phyloP scores from a whole-genome alignment of 1,140 invertebrate genomes.

The honey bee (Apis mellifera) region Amel_HAv3.1 CM009933.2:5901501-5902000 shows the following conservation, averaged over 20 bases:
- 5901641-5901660: neutral
- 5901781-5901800: no score
- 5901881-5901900: no score
- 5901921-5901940: no score
- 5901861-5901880: no score
- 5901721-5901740: neutral
- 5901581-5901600: slow-evolving; percentile 2
- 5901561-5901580: neutral
- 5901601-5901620: slow-evolving; percentile 15
- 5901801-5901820: neutral
- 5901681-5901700: neutral
- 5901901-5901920: no score
- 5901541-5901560: neutral
- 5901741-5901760: neutral
- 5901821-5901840: no score
- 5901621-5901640: neutral
- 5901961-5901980: no score
- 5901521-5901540: neutral
- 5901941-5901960: no score
- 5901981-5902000: no score
- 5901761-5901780: neutral
- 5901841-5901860: no score
- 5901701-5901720: neutral
- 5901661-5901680: slow-evolving; percentile 19
- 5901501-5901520: neutral